Percentiles rank a stretch among this genome's conserved stretches.
phyloP scores from a whole-genome alignment of 2,888 invertebrate genomes.

The Arctia plantaginis region DNA sequence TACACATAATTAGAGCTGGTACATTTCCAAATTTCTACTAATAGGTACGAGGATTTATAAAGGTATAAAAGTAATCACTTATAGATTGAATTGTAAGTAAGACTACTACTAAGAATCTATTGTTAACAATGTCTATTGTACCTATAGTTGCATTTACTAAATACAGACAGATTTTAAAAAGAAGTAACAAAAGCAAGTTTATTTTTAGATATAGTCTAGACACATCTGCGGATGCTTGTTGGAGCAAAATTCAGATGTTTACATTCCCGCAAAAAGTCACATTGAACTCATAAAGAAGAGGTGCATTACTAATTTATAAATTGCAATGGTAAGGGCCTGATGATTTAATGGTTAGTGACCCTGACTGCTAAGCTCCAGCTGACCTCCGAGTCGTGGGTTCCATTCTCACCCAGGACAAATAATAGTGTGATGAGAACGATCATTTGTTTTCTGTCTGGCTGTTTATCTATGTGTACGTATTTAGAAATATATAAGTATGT shows the following conservation, averaged over 20 bases:
- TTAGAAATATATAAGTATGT: too few relatives aligned
- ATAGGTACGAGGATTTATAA: background rate
- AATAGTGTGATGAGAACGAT: too few relatives aligned
- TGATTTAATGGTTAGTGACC: too few relatives aligned
- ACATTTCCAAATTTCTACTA: background rate
- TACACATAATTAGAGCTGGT: background rate
- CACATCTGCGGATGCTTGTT: constrained; percentile 1
- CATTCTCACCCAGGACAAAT: too few relatives aligned
- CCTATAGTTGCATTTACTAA: constrained; percentile 1
- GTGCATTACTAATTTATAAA: background rate
- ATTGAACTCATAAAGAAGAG: background rate
- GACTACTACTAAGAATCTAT: background rate
- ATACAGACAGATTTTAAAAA: constrained; percentile 13
- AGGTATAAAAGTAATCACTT: background rate
- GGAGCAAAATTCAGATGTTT: constrained; percentile 2
- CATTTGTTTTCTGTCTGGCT: too few relatives aligned
- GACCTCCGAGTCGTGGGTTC: too few relatives aligned
- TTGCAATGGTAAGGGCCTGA: too few relatives aligned
- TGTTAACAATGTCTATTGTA: background rate
- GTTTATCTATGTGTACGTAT: too few relatives aligned
- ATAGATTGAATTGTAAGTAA: background rate
- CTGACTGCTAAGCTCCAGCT: too few relatives aligned
- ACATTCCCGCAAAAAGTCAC: background rate
- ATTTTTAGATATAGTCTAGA: constrained; percentile 17
- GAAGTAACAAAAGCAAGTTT: constrained; percentile 4